phyloP scores from a whole-genome alignment of 2,797 vertebrate genomes.

The Eutrigla gurnardus region DNA sequence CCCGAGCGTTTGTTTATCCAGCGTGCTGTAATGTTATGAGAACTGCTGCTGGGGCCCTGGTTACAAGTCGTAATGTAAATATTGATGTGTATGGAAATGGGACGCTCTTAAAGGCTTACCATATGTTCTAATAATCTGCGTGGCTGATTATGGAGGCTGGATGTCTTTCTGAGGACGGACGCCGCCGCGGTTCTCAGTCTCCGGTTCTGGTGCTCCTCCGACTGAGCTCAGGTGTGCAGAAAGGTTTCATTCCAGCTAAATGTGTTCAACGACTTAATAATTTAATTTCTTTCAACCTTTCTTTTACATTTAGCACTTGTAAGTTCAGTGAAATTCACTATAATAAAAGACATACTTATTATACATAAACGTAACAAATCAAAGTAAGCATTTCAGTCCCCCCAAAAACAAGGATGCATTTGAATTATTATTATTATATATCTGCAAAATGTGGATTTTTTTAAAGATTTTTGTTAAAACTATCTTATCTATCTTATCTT shows the following conservation, averaged over 20 bases:
- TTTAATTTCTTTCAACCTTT: neutral
- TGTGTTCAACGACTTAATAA: neutral
- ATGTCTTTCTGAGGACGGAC: constrained; percentile 46
- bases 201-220: constrained; percentile 11
- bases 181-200: neutral
- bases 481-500: neutral
- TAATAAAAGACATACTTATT: neutral
- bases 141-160: constrained; percentile 54
- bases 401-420: neutral
- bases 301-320: neutral
- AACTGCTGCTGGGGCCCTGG: constrained; percentile 66
- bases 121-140: constrained; percentile 79
- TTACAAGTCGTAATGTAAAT: constrained; percentile 83
- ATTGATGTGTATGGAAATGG: constrained; percentile 74
- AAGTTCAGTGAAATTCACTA: neutral
- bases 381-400: neutral
- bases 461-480: neutral
- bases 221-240: constrained; percentile 22
- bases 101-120: constrained; percentile 73
- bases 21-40: constrained; percentile 80
- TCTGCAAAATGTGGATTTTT: neutral
- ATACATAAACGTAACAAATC: neutral
- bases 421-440: too few species aligned
- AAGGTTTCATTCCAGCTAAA: neutral
- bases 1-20: constrained; percentile 82